phyloP scores from a whole-genome alignment of 2,113 vertebrate genomes.

The Galeopterus variegatus region DNA sequence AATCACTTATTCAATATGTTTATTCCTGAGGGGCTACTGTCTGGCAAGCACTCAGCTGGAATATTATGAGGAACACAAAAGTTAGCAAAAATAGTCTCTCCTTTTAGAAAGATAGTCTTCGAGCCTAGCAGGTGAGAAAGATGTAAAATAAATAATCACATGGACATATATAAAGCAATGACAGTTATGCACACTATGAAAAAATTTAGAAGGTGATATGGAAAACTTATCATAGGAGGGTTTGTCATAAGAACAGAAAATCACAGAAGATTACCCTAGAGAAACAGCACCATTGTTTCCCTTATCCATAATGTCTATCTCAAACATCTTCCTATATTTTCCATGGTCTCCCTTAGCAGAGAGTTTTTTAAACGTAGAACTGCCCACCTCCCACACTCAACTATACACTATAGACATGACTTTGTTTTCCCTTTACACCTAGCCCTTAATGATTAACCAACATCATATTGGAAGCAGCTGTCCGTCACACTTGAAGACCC shows the following conservation, averaged over 20 bases:
- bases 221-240: background rate
- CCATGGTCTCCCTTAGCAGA: background rate
- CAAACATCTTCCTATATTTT: background rate
- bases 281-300: background rate
- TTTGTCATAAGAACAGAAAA: too few species aligned
- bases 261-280: background rate
- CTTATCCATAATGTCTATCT: background rate
- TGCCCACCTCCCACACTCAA: too few species aligned
- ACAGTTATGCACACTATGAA: background rate
- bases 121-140: background rate
- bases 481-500: too few species aligned
- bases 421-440: too few species aligned
- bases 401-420: too few species aligned
- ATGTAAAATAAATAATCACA: background rate
- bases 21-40: background rate
- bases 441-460: too few species aligned
- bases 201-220: background rate
- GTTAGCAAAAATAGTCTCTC: background rate
- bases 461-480: too few species aligned
- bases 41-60: background rate
- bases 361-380: background rate
- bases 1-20: background rate
- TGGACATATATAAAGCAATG: too few species aligned
- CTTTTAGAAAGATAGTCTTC: background rate
- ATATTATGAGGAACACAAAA: background rate